phyloP scores from a whole-genome alignment of 2,113 vertebrate genomes.

The Gopherus flavomarginatus region DNA sequence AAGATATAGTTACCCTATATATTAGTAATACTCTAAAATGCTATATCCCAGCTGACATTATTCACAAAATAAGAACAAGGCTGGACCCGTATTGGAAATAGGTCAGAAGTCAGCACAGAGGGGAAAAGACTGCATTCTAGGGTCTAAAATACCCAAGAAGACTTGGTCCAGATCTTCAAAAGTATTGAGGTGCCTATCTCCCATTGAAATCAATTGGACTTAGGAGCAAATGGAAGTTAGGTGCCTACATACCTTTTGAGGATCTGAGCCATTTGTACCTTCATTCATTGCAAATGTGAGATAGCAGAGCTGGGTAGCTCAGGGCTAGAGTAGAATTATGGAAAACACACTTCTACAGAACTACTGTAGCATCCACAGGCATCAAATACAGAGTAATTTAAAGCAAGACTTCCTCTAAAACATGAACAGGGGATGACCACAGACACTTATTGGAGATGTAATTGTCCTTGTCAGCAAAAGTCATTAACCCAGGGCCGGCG shows the following conservation, averaged over 20 bases:
- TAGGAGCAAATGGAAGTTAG: neutral
- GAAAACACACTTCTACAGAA: neutral
- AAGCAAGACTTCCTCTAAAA: constrained; percentile 13
- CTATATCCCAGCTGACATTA: neutral
- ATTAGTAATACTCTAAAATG: neutral
- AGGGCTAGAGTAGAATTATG: neutral
- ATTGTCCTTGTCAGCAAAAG: constrained; percentile 67
- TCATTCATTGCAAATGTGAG: neutral
- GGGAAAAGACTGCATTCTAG: neutral
- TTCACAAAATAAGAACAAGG: neutral
- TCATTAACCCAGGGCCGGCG: constrained; percentile 45
- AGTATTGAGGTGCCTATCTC: neutral
- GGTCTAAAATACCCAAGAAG: fast-evolving
- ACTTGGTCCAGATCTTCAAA: neutral
- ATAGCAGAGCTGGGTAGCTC: neutral
- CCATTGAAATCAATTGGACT: neutral
- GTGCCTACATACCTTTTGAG: neutral
- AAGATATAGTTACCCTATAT: neutral
- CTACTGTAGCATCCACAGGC: neutral
- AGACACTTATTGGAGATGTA: constrained; percentile 59
- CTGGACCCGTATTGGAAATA: neutral
- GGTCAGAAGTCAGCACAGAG: neutral
- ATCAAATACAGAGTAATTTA: neutral
- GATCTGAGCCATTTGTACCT: neutral
- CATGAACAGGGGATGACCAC: constrained; percentile 42